Evolutionary conservation across 2,888 invertebrate genomes (phyloP).

Genomic region (Drosophila limbata): DNA sequence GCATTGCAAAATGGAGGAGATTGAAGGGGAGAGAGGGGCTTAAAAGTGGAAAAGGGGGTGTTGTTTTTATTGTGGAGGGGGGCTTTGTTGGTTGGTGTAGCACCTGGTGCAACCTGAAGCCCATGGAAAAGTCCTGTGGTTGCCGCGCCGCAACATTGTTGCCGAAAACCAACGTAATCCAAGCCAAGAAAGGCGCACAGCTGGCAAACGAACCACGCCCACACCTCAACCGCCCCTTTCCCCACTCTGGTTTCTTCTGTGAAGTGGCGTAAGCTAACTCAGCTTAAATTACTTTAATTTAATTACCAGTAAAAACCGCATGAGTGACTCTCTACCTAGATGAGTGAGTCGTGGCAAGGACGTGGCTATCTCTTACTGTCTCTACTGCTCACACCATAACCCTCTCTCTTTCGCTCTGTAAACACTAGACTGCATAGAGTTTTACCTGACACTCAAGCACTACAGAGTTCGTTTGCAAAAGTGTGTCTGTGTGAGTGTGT

Average conservation of each 20-base stretch:
- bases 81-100: conserved; percentile 5
- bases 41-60: neutral
- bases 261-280: conserved; percentile 60
- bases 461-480: conserved; percentile 4
- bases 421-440: conserved; percentile 13
- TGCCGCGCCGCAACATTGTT: conserved; percentile 78
- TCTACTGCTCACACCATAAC: conserved; percentile 15
- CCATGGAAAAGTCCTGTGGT: conserved; percentile 65
- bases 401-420: conserved; percentile 1
- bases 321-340: conserved; percentile 70
- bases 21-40: neutral
- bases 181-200: conserved; percentile 57
- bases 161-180: conserved; percentile 77
- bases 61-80: neutral
- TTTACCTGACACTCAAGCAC: conserved; percentile 45
- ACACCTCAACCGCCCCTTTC: neutral
- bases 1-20: conserved; percentile 45
- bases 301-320: conserved; percentile 82
- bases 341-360: conserved; percentile 65
- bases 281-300: conserved; percentile 82
- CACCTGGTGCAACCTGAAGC: conserved; percentile 66
- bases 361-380: conserved; percentile 45
- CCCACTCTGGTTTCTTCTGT: neutral
- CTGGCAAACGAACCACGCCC: conserved; percentile 15
- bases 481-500: conserved; percentile 50